Evolutionary conservation across 2,113 vertebrate genomes (phyloP).

Genomic region (Octodon degus): DNA sequence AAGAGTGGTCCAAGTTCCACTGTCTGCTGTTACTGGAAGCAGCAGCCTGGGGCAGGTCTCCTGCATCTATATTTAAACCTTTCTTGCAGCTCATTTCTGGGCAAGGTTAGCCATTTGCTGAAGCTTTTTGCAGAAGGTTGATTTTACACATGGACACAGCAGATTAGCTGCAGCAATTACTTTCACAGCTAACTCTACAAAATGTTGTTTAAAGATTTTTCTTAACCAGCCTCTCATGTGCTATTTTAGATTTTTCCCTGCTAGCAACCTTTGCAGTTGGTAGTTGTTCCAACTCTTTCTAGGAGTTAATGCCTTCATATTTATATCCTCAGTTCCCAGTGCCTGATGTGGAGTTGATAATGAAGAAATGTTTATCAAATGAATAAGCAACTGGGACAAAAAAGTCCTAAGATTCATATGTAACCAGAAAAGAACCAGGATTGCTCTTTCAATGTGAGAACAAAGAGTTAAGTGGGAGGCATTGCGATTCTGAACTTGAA

Average conservation of each 20-base stretch:
- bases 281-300: background rate
- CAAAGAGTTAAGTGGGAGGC: background rate
- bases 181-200: background rate
- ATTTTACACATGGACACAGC: rapidly evolving
- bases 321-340: background rate
- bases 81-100: background rate
- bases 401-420: background rate
- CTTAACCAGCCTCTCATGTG: background rate
- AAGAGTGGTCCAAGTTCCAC: background rate
- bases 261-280: background rate
- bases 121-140: background rate
- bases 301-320: background rate
- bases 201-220: background rate
- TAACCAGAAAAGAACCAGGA: background rate
- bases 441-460: background rate
- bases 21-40: background rate
- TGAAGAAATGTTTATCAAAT: background rate
- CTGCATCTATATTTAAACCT: background rate
- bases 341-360: background rate
- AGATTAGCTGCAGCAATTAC: background rate
- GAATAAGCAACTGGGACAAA: background rate
- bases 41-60: background rate
- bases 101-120: background rate
- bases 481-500: background rate
- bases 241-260: background rate